phyloP scores from a whole-genome alignment of 2,113 vertebrate species.

The Copsychus sechellarum region DNA sequence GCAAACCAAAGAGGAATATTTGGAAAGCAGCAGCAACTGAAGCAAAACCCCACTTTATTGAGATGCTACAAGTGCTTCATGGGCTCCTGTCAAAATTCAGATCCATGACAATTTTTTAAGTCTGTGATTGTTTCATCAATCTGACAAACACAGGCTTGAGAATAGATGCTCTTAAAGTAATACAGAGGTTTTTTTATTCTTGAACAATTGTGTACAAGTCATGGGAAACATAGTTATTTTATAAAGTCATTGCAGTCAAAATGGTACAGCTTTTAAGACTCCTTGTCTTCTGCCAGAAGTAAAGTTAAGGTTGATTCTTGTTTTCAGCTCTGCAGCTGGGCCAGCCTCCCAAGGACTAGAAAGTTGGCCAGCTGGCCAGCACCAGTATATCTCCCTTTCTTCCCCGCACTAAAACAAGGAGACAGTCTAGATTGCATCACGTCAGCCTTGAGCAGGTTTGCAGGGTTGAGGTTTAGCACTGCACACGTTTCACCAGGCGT shows the following conservation, averaged over 20 bases:
- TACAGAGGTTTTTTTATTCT: neutral
- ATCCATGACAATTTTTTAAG: neutral
- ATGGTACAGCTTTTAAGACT: neutral
- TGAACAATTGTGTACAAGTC: neutral
- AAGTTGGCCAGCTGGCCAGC: neutral
- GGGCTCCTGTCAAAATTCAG: neutral
- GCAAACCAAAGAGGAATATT: neutral
- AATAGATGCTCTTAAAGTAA: neutral
- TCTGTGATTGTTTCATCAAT: neutral
- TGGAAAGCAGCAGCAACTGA: neutral
- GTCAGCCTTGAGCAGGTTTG: neutral
- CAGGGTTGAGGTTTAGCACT: neutral
- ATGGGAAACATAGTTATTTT: neutral
- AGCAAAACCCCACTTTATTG: neutral
- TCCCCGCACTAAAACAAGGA: neutral
- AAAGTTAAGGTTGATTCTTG: neutral
- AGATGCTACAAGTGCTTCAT: neutral
- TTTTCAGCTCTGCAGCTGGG: neutral
- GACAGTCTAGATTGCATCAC: neutral
- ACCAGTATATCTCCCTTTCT: neutral
- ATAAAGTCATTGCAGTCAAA: neutral
- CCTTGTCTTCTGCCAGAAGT: neutral
- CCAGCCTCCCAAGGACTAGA: neutral
- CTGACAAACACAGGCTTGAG: neutral
- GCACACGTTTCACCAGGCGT: fast-evolving